Evolutionary conservation across 2,888 invertebrate species (phyloP), one percentile per base, ranked within the genome.

Genomic region (Cryptocephalus moraei): DNA sequence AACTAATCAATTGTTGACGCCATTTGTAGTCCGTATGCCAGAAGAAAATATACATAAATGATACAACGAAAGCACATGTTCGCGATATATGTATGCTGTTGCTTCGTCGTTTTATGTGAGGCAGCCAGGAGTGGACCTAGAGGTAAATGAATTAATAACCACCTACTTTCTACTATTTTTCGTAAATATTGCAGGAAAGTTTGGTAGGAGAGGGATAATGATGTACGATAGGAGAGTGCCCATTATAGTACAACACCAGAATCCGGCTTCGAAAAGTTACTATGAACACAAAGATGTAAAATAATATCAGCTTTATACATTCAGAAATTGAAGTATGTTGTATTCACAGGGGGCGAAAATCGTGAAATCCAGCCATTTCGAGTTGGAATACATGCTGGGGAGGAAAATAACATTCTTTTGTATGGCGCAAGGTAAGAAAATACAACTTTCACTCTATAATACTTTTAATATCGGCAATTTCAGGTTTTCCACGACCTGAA

Each of bases 361-460:
- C 43, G 75, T 79, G 1, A 80, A 82, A 63, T 74, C 82, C 1
- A 84, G 84, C 9, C 83, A 84, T 61, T 84, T 84, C 65, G 83
- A 84, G 64, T 70, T 81, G 56, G 82, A 82, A 59, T 84, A 83
- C 64, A 80, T 82, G 75, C 70, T 86, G 32, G 86, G 86, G 10
- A 76, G 86, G 51, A 86, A 86, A 68, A 82, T 86, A 33, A 79
- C 83, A 6, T 82, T 86, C 62, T 81, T 85, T 63, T 86, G 86
- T 62, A 81, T 82, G 75, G 85, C 86, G 0, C 73, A 74, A 60
- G 86, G 72, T 69, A 63, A 48, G n/a, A 22, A 22, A 36, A 36
- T 36, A 36, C 2, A 36, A 32, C 33, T 36, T 4, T 32, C 6
- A 43, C 10, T 43, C 31, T 43, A 43, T 4, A 32, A 43, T 8